Percentiles rank a stretch among this genome's conserved stretches.
Conservation (phyloP, 2,113 vertebrate genomes). For the Xenopus borealis region DNA sequence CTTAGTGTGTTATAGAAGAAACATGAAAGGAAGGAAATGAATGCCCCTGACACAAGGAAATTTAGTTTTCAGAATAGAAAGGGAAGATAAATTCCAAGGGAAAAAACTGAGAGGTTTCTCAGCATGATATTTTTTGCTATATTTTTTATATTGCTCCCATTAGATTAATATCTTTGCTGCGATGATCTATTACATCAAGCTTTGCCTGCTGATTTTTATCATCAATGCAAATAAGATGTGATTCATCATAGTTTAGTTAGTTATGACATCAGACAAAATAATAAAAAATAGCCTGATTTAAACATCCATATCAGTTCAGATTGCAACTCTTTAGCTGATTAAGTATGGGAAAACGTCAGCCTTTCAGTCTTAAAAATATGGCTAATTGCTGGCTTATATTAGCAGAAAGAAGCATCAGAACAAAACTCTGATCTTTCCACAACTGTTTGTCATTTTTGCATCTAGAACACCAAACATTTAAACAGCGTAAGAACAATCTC, state of each 20-base stretch:
- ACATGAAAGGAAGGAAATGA: too few species aligned
- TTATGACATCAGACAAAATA: constrained; percentile 12
- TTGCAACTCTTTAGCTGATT: too few species aligned
- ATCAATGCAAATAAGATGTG: constrained; percentile 25
- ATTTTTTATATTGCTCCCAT: too few species aligned
- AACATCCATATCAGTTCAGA: background rate
- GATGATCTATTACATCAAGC: background rate
- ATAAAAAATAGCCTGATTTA: constrained; percentile 11
- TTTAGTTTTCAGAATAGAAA: too few species aligned
- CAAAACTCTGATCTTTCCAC: background rate
- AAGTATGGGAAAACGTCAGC: background rate
- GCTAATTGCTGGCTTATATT: background rate
- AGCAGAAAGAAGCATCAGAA: constrained; percentile 4
- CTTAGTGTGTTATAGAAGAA: too few species aligned
- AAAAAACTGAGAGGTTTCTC: too few species aligned
- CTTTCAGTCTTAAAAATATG: constrained; percentile 8
- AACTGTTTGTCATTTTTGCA: constrained; percentile 12
- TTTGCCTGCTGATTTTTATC: background rate
- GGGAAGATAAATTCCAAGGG: too few species aligned
- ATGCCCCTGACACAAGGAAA: too few species aligned
- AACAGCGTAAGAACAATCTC: too few species aligned
- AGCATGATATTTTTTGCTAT: too few species aligned
- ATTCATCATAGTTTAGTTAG: constrained; percentile 5
- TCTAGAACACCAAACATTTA: too few species aligned
- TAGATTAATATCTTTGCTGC: background rate